phyloP scores from a whole-genome alignment of 2,113 vertebrate genomes.

The Pomatorhinus ruficollis region DNA sequence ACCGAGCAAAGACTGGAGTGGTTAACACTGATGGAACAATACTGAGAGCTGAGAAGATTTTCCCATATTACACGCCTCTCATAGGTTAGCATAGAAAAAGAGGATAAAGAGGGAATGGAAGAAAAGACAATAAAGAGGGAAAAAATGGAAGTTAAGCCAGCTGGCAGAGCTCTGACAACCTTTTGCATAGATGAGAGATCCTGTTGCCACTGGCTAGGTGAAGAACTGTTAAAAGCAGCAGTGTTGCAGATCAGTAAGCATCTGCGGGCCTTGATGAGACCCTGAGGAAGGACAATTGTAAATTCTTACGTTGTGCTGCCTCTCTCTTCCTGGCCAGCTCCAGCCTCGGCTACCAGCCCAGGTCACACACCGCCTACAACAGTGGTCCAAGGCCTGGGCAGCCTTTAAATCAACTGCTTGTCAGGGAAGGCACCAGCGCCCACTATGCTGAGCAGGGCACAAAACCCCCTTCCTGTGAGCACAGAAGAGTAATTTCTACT shows the following conservation, averaged over 20 bases:
- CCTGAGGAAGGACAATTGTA: rapidly evolving
- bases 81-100: background rate
- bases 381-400: rapidly evolving
- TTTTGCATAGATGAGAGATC: background rate
- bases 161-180: background rate
- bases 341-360: background rate
- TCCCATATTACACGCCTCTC: background rate
- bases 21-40: background rate
- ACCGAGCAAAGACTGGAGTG: rapidly evolving
- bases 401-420: background rate
- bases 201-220: rapidly evolving
- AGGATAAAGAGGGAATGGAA: background rate
- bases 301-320: background rate
- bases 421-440: rapidly evolving
- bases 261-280: rapidly evolving
- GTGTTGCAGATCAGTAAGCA: rapidly evolving
- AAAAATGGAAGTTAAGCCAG: background rate
- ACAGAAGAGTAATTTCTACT: background rate
- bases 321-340: background rate
- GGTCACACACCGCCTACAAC: rapidly evolving
- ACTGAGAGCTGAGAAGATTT: background rate
- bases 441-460: rapidly evolving
- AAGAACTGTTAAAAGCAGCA: background rate
- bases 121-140: background rate
- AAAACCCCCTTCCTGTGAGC: rapidly evolving